phyloP scores from a whole-genome alignment of 1,140 invertebrate genomes.

The Atta cephalotes region DNA sequence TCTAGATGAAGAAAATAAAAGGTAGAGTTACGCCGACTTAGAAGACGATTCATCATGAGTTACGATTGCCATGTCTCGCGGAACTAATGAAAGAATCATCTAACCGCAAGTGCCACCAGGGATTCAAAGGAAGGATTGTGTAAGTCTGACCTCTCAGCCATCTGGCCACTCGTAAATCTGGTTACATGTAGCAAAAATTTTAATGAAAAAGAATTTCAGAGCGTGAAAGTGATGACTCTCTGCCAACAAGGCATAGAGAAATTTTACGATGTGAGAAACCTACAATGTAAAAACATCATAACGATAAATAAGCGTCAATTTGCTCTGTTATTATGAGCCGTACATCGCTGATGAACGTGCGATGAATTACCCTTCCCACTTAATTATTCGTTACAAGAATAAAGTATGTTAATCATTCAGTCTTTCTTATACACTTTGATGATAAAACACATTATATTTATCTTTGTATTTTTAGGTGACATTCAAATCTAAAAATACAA shows the following conservation, averaged over 20 bases:
- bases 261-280: slow-evolving; percentile 64
- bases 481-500: no score
- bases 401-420: slow-evolving; percentile 62
- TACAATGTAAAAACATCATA: slow-evolving; percentile 29
- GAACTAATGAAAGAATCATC: slow-evolving; percentile 5
- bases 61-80: background rate
- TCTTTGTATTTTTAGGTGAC: no score
- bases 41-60: slow-evolving; percentile 64
- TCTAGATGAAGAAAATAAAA: slow-evolving; percentile 20
- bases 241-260: slow-evolving; percentile 45
- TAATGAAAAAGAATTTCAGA: slow-evolving; percentile 37
- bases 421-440: background rate
- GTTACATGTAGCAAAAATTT: background rate
- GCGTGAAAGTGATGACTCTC: slow-evolving; percentile 43
- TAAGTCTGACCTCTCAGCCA: background rate
- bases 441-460: background rate
- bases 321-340: background rate
- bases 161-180: slow-evolving; percentile 53
- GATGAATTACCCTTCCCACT: slow-evolving; percentile 67
- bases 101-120: background rate
- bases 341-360: background rate
- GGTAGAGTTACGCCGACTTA: slow-evolving; percentile 5
- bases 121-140: slow-evolving; percentile 8
- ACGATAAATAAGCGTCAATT: slow-evolving; percentile 12
- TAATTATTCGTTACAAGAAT: slow-evolving; percentile 64